Evolutionary conservation across 1,140 invertebrate species (phyloP).

Genomic region (Orius laevigatus): DNA sequence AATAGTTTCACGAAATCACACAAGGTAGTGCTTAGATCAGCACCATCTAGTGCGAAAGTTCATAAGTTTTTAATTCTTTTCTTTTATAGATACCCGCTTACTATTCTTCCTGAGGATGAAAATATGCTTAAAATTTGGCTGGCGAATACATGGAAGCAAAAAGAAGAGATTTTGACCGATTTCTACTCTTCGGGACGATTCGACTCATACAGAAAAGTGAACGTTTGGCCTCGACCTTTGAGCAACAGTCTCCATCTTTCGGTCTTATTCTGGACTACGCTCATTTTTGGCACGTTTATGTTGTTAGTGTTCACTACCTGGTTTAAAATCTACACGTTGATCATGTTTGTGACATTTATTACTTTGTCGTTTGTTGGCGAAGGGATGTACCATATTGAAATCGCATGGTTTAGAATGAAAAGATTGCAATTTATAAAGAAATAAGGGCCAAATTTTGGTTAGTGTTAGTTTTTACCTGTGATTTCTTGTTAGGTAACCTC

Average conservation of each 20-base stretch:
- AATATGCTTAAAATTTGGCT: conserved; percentile 44
- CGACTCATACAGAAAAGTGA: conserved; percentile 19
- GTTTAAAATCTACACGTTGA: conserved; percentile 32
- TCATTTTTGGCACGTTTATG: conserved; percentile 28
- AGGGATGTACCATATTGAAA: conserved; percentile 38
- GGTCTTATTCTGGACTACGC: conserved; percentile 35
- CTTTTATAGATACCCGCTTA: conserved; percentile 33
- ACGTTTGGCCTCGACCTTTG: conserved; percentile 23
- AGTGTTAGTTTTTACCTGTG: no score
- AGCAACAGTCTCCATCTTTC: conserved; percentile 31
- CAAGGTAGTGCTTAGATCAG: background rate
- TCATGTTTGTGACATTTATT: conserved; percentile 31
- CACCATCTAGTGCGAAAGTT: background rate
- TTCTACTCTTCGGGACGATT: conserved; percentile 39
- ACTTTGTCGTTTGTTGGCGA: conserved; percentile 31
- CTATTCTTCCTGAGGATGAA: conserved; percentile 39
- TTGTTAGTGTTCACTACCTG: conserved; percentile 29
- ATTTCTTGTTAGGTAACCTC: no score
- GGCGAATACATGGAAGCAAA: conserved; percentile 49
- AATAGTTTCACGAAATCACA: background rate
- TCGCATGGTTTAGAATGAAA: conserved; percentile 22
- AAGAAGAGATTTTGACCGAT: conserved; percentile 42
- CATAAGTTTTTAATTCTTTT: background rate
- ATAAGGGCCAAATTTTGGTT: no score
- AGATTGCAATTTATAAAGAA: no score